Evolutionary conservation across 2,797 vertebrate species (phyloP).

Genomic region (Dipus sagitta): DNA sequence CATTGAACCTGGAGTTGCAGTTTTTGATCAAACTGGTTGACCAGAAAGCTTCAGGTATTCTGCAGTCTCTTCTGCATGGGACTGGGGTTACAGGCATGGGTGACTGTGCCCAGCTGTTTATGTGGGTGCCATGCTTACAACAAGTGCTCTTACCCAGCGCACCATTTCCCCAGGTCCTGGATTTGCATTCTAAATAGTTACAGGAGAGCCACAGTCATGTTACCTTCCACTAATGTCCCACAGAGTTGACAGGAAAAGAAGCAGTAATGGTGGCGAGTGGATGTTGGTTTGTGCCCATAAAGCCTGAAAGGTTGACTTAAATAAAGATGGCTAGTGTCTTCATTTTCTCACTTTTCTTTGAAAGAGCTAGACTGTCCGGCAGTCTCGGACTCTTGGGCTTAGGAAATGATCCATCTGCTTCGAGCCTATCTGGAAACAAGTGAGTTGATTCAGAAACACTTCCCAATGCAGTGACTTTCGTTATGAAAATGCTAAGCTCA

Average conservation of each 20-base stretch:
- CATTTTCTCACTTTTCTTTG: not conserved
- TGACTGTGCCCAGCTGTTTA: too few species aligned
- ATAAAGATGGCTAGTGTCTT: not conserved
- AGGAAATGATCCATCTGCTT: not conserved
- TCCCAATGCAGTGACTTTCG: rapidly evolving
- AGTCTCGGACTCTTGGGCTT: not conserved
- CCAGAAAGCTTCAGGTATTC: too few species aligned
- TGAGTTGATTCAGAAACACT: not conserved
- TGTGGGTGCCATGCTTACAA: too few species aligned
- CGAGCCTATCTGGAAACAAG: not conserved
- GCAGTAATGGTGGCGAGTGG: not conserved
- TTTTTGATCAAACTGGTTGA: too few species aligned
- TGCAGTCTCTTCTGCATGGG: too few species aligned
- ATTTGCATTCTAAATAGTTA: not conserved
- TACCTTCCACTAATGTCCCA: too few species aligned
- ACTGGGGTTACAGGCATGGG: too few species aligned
- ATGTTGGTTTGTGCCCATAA: not conserved
- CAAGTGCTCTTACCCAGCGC: too few species aligned
- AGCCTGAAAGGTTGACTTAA: not conserved
- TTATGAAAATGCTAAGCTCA: not conserved
- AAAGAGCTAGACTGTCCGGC: not conserved
- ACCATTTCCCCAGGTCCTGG: not conserved
- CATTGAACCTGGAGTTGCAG: too few species aligned
- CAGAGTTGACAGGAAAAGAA: not conserved
- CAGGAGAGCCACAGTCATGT: not conserved